These are phyloP conservation scores for Cynodonichthys magdalenae DNA, from an alignment of 2,797 vertebrate genomes.

Conservation along the genomic window DNA sequence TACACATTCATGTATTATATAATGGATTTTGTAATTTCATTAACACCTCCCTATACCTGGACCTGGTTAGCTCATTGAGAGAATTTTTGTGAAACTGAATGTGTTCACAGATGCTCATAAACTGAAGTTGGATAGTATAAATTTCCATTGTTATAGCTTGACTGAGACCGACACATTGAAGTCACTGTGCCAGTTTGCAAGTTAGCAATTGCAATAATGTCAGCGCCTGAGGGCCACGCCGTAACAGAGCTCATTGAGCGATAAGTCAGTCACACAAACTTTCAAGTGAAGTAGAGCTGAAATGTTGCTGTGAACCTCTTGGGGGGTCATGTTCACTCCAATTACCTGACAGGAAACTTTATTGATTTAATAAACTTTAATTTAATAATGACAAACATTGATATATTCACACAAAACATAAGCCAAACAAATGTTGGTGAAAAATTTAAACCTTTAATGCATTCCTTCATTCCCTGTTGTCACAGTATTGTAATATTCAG, in stretches of 20 bases:
- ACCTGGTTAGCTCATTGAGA: neutral
- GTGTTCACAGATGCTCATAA: neutral
- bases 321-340: neutral
- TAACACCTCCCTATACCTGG: no score
- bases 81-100: neutral
- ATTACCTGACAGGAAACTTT: neutral
- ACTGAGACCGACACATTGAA: neutral
- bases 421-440: neutral
- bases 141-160: neutral
- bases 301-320: conserved; percentile 1
- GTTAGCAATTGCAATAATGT: conserved; percentile 9
- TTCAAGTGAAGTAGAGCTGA: neutral
- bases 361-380: no score
- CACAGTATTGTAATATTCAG: neutral
- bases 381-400: neutral
- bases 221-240: neutral
- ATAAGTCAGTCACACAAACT: conserved; percentile 15
- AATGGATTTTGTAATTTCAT: no score
- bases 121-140: neutral
- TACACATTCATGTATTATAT: no score
- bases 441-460: conserved; percentile 18
- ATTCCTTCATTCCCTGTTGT: neutral
- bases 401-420: neutral
- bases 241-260: neutral
- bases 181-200: conserved; percentile 2